Percentiles rank a stretch among this genome's conserved stretches.
Evolutionary conservation across 2,888 invertebrate genomes (phyloP).

Genomic region (Leptinotarsa tumamoca): DNA sequence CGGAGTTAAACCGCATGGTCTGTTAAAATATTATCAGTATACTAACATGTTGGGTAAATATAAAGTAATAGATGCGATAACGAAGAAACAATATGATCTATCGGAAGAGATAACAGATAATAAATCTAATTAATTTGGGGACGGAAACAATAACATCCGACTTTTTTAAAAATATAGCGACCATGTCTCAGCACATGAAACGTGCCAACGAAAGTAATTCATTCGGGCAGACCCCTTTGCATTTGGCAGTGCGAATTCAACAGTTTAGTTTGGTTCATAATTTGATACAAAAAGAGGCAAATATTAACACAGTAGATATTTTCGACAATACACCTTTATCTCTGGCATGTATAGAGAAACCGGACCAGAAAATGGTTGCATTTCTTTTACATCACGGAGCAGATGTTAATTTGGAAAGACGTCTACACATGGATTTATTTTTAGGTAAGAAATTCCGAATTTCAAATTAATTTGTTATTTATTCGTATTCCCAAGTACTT

Average conservation of each 20-base stretch:
- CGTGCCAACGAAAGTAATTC: conserved; percentile 25
- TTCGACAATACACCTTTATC: conserved; percentile 69
- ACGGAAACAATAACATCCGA: not conserved
- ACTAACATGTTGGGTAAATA: not conserved
- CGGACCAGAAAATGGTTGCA: conserved; percentile 31
- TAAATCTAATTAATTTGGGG: not conserved
- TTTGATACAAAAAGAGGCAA: conserved; percentile 47
- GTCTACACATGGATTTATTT: conserved; percentile 33
- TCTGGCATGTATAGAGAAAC: conserved; percentile 66
- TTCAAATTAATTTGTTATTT: not conserved
- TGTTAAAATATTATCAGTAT: not conserved
- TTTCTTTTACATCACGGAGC: conserved; percentile 33
- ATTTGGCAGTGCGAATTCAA: conserved; percentile 42
- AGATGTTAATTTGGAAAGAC: conserved; percentile 33
- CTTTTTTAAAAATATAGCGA: no score
- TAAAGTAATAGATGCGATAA: conserved; percentile 10
- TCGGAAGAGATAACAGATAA: not conserved
- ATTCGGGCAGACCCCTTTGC: conserved; percentile 45
- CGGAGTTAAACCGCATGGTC: not conserved
- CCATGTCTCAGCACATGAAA: no score
- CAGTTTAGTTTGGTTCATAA: conserved; percentile 36
- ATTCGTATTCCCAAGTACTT: no score
- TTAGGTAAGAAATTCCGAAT: conserved; percentile 33
- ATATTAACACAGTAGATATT: conserved; percentile 64
- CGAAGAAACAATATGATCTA: not conserved